Base-by-base conservation (phyloP, 2,888 invertebrate genomes). In the Drosophila conformis region DNA sequence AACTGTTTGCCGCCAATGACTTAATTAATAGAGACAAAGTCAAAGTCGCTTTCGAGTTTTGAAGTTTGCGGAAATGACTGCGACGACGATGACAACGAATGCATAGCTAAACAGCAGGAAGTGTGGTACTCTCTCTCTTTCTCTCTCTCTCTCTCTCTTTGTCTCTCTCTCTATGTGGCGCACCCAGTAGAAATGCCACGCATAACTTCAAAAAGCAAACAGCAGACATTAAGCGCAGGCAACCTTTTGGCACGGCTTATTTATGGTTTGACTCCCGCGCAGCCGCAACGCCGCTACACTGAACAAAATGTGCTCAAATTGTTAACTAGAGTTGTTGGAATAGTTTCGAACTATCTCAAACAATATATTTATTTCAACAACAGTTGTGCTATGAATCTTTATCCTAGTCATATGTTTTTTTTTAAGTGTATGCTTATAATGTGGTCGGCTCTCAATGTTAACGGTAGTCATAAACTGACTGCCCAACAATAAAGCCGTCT, bases 21-120 rank as follows among this genome's bases (percentile, higher is more conserved):
- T 89, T 87, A 87, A 89, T 90, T 89, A 89, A 90, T 78, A 81
- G 83, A 76, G 90, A 87, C 87, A 90, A 89, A 83, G 74, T 77
- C 69, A 59, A 60, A 70, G 79, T 71, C 69, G 72, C 80, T 71
- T 64, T 70, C 54, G 65, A 76, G 73, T 78, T 78, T 73, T 64
- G 60, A 60, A 60, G 57, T 64, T 71, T 73, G 60, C 72, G 73
- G 82, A 87, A 86, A 80, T 91, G 90, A 80, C 84, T 81, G 53
- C 46, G 65, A 61, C 52, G 59, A 56, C 67, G 42, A 35, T 61
- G 38, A 42, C 56, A 42, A 49, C 29, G 56, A 65, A 58, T 68
- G 86, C 80, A 85, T 85, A 74, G 68, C 56, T 64, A 82, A 83
- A 33, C 65, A 65, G 79, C 89, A 89, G 88, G 82, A 78, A 80